Evolutionary conservation across 2,888 invertebrate genomes (phyloP).

Genomic region (Hetaerina titia): DNA sequence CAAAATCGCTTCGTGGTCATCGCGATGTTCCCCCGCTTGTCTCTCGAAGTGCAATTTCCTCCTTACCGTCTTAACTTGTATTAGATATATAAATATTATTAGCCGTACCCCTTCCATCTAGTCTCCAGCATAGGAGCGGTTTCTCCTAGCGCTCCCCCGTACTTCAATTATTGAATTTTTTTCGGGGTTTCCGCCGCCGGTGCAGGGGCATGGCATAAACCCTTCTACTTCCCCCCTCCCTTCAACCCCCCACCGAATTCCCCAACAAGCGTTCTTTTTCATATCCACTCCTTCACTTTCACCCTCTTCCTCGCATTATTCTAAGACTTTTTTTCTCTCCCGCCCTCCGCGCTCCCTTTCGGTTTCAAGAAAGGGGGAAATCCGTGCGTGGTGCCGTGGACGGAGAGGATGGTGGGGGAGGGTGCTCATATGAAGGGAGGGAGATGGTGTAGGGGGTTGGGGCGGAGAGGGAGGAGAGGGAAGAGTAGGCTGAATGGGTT

Average conservation of each 20-base stretch:
- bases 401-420: background rate
- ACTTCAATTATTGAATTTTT: background rate
- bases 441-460: background rate
- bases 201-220: background rate
- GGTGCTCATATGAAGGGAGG: background rate
- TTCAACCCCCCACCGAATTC: background rate
- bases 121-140: background rate
- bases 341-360: background rate
- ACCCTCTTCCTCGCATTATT: conserved; percentile 13
- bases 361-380: conserved; percentile 44
- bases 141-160: background rate
- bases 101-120: background rate
- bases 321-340: background rate
- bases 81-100: too few species aligned
- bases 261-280: background rate
- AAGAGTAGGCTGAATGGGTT: background rate
- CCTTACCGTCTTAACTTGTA: too few species aligned
- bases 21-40: too few species aligned
- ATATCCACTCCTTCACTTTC: background rate
- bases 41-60: too few species aligned
- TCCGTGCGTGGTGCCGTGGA: background rate
- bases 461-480: background rate
- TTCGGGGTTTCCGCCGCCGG: background rate
- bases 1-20: too few species aligned
- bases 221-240: background rate